Evolutionary conservation across 2,113 vertebrate genomes (phyloP), one percentile per base, ranked within the genome.

Genomic region (Steatornis caripensis): DNA sequence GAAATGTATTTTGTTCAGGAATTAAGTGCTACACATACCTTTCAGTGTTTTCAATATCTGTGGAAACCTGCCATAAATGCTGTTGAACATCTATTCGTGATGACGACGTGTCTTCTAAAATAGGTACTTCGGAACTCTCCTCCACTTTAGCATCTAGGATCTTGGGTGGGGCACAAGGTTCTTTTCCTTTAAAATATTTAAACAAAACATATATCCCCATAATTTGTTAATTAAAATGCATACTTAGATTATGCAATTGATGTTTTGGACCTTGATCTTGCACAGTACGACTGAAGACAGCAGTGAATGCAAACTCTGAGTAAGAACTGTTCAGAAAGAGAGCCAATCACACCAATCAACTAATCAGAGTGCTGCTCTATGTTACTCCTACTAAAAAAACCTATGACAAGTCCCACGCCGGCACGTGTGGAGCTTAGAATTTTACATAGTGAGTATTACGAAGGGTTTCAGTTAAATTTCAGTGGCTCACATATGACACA

Each of bases 41-140:
- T 97, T 99, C 99, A 65, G 99, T 99, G 96, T 99, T 99, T 96
- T 99, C 99, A 88, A 99, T 99, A 97, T 99, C 99, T 62, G 98
- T 98, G 97, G 99, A 99, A 98, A 99, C 98, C 97, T 99, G 98
- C 98, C 98, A 99, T 96, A 98, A 98, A 92, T 99, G 98, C 84
- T 99, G 99, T 92, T 99, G 98, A 95, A 96, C 97, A 89, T 99
- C 99, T 95, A 97, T 94, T n/a, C 98, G 99, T 89, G 99, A 98
- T 65, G 98, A 98, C 9, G 98, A 98, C 0, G 98, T 98, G 89
- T 99, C 99, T 97, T 99, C 99, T 92, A 99, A 98, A 96, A 99
- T 99, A 75, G 99, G 99, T 90, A 98, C 98, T 96, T 99, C 98
- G 0, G 98, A 98, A 95, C 98, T 98, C 57, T 99, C 99, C 36